phyloP scores from a whole-genome alignment of 2,797 vertebrate species.

The Echiichthys vipera region DNA sequence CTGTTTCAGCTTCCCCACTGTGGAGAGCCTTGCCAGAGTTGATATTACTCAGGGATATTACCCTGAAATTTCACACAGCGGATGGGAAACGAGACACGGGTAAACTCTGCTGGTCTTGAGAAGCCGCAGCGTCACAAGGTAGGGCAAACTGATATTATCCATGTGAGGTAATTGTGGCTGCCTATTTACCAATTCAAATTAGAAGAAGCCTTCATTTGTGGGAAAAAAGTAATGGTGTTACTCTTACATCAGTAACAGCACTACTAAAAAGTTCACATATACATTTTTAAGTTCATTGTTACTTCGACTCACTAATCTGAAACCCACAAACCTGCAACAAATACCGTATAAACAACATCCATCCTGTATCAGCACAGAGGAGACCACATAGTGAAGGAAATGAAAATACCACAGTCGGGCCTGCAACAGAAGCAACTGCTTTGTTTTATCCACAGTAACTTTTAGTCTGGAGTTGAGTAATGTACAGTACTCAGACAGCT shows the following conservation, averaged over 20 bases:
- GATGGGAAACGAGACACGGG: too few species aligned
- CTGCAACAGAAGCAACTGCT: background rate
- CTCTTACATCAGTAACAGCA: background rate
- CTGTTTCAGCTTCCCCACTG: too few species aligned
- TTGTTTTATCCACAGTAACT: background rate
- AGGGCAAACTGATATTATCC: background rate
- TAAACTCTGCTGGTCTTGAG: too few species aligned
- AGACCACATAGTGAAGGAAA: background rate
- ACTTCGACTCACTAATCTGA: background rate
- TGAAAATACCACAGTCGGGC: slow-evolving; percentile 4
- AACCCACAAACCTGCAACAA: background rate
- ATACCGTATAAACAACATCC: background rate
- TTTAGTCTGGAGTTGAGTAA: background rate
- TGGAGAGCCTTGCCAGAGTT: too few species aligned
- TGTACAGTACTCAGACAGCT: background rate
- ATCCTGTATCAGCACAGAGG: background rate
- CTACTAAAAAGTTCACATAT: too few species aligned
- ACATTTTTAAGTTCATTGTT: background rate
- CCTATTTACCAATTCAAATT: background rate
- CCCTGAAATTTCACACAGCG: too few species aligned
- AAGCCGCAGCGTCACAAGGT: background rate
- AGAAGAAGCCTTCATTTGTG: background rate
- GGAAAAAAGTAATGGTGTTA: background rate
- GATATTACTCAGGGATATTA: too few species aligned
- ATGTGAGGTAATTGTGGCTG: background rate